Percentiles rank a stretch among this genome's conserved stretches.
Conservation (phyloP, 2,113 vertebrate genomes). For the Trogon surrucura region DNA sequence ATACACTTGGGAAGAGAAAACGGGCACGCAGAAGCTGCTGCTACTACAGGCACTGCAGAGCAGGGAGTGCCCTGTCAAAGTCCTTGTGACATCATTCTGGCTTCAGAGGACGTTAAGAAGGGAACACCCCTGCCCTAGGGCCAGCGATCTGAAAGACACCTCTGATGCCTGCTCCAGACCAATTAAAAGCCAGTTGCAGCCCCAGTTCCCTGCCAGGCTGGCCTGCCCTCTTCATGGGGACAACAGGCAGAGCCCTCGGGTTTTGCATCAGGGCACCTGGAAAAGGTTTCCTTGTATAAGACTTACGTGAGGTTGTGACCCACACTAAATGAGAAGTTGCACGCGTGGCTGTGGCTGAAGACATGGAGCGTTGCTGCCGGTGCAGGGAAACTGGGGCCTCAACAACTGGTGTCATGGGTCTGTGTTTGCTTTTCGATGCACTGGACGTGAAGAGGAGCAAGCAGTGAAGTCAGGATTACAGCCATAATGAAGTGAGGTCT, state of each 20-base stretch:
- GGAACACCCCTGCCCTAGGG: conserved; percentile 21
- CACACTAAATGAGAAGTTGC: neutral
- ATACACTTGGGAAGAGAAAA: neutral
- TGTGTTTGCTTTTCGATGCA: neutral
- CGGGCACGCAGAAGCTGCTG: conserved; percentile 4
- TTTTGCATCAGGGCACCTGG: neutral
- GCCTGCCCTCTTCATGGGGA: fast-evolving
- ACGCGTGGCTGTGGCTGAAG: fast-evolving
- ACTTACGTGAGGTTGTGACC: neutral
- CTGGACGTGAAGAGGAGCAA: neutral
- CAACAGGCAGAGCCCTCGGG: neutral
- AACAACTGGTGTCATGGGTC: neutral
- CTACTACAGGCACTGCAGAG: neutral
- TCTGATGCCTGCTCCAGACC: conserved; percentile 35
- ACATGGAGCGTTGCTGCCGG: fast-evolving
- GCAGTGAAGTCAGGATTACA: neutral
- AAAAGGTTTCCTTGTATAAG: neutral
- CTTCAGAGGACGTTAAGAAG: conserved; percentile 37
- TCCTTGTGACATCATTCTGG: conserved; percentile 36
- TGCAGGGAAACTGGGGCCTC: neutral
- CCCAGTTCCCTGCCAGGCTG: neutral
- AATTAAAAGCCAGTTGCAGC: neutral
- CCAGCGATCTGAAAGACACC: conserved; percentile 5
- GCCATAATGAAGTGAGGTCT: conserved; percentile 1
- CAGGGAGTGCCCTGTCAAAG: conserved; percentile 13